phyloP scores from a whole-genome alignment of 1,140 invertebrate species.

The Drosophila watanabei region DNA sequence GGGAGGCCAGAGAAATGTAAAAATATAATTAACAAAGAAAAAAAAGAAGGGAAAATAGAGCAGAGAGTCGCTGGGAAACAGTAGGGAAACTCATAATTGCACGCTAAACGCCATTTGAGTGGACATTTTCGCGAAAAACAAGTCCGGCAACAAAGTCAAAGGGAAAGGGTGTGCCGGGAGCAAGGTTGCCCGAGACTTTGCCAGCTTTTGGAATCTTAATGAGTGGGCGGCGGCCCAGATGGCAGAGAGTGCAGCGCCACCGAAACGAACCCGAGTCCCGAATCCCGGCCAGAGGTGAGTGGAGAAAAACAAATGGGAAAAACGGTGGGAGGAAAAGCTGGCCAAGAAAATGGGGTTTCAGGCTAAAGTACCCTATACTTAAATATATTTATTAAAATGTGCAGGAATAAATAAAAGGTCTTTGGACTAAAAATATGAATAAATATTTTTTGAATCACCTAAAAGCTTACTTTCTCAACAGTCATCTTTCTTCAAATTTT shows the following conservation, averaged over 20 bases:
- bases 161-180: conserved; percentile 12
- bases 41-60: conserved; percentile 24
- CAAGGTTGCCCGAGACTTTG: conserved; percentile 18
- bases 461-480: neutral
- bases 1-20: neutral
- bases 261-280: conserved; percentile 16
- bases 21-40: conserved; percentile 14
- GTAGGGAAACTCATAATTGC: conserved; percentile 69
- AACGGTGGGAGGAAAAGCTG: neutral
- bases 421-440: neutral
- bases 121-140: conserved; percentile 71
- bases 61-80: neutral
- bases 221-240: conserved; percentile 40
- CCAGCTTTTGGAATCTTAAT: conserved; percentile 44
- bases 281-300: conserved; percentile 29
- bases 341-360: neutral
- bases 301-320: neutral
- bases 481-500: neutral
- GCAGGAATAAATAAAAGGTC: neutral
- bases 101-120: conserved; percentile 80
- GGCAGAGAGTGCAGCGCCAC: conserved; percentile 24
- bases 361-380: neutral
- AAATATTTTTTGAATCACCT: neutral
- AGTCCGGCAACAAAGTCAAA: conserved; percentile 44
- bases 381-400: no score